Evolutionary conservation across 64 coral and sea anemone species (phyloP).

Genomic region (Montipora sp.): DNA sequence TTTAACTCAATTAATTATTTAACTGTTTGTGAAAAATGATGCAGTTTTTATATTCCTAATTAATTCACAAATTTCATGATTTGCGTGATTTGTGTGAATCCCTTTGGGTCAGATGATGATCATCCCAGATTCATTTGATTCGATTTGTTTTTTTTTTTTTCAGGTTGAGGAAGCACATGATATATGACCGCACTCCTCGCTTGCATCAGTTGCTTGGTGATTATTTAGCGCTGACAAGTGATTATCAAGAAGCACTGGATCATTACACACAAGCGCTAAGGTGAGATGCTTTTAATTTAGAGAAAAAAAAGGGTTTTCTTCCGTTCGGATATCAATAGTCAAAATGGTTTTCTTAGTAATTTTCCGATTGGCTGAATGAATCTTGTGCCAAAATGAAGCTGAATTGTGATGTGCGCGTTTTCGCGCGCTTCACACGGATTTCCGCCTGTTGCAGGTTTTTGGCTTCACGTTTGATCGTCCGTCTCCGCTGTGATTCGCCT

Average conservation of each 20-base stretch:
- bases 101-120: neutral
- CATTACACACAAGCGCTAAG: slow-evolving; percentile 95
- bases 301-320: neutral
- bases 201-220: slow-evolving; percentile 90
- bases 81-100: neutral
- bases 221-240: slow-evolving; percentile 82
- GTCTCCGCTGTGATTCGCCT: too few species aligned
- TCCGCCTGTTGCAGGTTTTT: too few species aligned
- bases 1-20: too few species aligned
- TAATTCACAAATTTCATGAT: neutral
- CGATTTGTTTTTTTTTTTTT: slow-evolving; percentile 5
- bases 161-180: slow-evolving; percentile 92
- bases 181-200: slow-evolving; percentile 76
- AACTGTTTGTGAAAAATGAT: too few species aligned
- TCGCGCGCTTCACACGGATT: too few species aligned
- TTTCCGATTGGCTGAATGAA: too few species aligned
- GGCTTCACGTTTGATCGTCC: too few species aligned
- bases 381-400: too few species aligned
- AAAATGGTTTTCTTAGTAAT: too few species aligned
- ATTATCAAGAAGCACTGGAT: slow-evolving; percentile 95
- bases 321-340: too few species aligned
- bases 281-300: slow-evolving; percentile 1
- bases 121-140: neutral
- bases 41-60: neutral
- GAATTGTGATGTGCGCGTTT: too few species aligned